Base-by-base conservation (phyloP, 2,888 invertebrate species). In the Lamellibrachia satsuma region DNA sequence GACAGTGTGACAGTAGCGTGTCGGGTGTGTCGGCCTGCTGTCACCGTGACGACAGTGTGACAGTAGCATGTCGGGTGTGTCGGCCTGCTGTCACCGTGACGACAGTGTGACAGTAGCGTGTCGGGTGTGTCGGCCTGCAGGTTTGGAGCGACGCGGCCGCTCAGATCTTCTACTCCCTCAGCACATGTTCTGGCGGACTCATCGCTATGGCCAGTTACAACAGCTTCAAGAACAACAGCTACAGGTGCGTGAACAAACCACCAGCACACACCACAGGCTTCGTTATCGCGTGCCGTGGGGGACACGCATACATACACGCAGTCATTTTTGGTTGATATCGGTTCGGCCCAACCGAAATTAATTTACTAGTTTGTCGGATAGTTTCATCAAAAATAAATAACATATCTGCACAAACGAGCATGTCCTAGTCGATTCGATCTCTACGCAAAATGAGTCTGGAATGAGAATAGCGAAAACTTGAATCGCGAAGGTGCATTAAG, bases 141-240 rank as follows among this genome's bases (percentile, higher is more conserved):
- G 94, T 94, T 55, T 94, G 94, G 94, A 93, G 93, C 52, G 94
- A 94, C 90, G 94, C 94, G 22, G 94, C 94, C 1, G 94, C 94
- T 7, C 94, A 94, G 92, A 94, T 94, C 52, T 94, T 94, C 93
- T 94, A 94, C 90, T 94, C 94, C 7, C 92, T 94, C 75, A 93
- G 94, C 52, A 94, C 95, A 55, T 95, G 95, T 90, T 94, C 94
- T 75, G 95, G 95, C 51, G 95, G 95, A 75, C 93, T 95, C 3
- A 94, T 95, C 51, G 94, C 95, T 51, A 94, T 95, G 94, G 93
- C 95, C 52, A 94, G 94, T 90, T 95, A 94, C 92, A 95, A 95
- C 92, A 93, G 94, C 52, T 95, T 95, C 93, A 92, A 94, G 22
- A 95, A 95, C 94, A 94, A 95, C 92, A 93, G 93, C 92, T 93